phyloP scores from a whole-genome alignment of 2,888 invertebrate genomes.

The Pyrrhia umbra region DNA sequence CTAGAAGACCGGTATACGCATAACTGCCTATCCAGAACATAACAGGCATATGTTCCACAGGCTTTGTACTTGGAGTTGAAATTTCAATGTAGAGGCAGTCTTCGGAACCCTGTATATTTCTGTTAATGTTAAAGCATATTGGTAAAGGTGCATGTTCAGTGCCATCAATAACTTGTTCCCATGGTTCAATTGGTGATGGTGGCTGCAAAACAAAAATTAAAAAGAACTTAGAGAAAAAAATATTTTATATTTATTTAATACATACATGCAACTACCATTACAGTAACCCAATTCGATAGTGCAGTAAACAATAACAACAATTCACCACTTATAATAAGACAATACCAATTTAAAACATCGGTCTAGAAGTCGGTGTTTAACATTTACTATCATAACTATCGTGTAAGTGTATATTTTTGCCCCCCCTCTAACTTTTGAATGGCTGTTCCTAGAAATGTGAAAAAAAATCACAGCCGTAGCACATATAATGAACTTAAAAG shows the following conservation, averaged over 20 bases:
- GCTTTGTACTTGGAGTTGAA: constrained; percentile 74
- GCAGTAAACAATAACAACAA: too few species aligned
- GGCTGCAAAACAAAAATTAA: constrained; percentile 73
- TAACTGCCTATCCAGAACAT: constrained; percentile 88
- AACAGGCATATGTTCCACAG: constrained; percentile 81
- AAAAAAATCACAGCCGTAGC: too few species aligned
- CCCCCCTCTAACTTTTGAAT: too few species aligned
- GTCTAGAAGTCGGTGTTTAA: background rate
- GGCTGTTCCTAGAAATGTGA: too few species aligned
- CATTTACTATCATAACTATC: too few species aligned
- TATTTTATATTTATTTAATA: too few species aligned
- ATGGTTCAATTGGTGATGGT: constrained; percentile 74
- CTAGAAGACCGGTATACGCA: constrained; percentile 73
- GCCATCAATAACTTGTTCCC: constrained; percentile 77
- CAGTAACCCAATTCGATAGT: too few species aligned
- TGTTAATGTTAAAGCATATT: constrained; percentile 19
- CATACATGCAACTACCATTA: too few species aligned
- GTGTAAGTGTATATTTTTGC: too few species aligned
- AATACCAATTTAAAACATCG: background rate
- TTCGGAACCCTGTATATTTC: constrained; percentile 75
- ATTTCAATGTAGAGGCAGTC: constrained; percentile 86
- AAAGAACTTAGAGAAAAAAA: background rate
- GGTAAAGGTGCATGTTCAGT: constrained; percentile 74
- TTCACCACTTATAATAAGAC: too few species aligned
- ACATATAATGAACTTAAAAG: too few species aligned